Conservation (phyloP, 2,797 vertebrate genomes). For the Hoplostethus atlanticus region DNA sequence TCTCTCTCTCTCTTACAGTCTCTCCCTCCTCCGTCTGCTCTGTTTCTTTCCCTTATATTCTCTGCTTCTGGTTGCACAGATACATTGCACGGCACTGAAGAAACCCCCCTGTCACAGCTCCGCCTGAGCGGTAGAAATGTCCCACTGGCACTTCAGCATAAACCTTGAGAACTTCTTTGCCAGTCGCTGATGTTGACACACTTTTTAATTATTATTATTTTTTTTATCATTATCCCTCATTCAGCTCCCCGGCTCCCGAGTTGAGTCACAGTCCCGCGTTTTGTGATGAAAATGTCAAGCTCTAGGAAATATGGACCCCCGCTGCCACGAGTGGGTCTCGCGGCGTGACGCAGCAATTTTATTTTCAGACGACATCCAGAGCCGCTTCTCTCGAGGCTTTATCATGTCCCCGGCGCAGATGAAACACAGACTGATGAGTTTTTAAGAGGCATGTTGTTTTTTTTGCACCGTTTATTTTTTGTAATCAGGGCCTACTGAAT, state of each 20-base stretch:
- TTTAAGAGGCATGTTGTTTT: neutral
- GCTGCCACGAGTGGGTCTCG: constrained; percentile 22
- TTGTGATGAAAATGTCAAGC: constrained; percentile 57
- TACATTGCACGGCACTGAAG: constrained; percentile 9
- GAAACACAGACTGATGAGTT: constrained; percentile 24
- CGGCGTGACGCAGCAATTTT: constrained; percentile 35
- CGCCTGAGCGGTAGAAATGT: constrained; percentile 7
- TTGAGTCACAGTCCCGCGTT: constrained; percentile 33
- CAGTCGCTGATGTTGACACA: neutral
- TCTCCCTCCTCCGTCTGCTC: constrained; percentile 1
- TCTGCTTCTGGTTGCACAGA: constrained; percentile 4
- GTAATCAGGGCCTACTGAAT: constrained; percentile 42
- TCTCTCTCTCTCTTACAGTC: neutral
- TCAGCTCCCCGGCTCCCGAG: constrained; percentile 31
- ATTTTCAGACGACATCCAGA: constrained; percentile 14
- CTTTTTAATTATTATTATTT: neutral
- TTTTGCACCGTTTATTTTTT: constrained; percentile 23
- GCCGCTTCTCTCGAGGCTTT: constrained; percentile 18
- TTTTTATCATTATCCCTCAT: constrained; percentile 27
- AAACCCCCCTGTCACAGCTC: constrained; percentile 8
- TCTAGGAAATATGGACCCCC: constrained; percentile 38
- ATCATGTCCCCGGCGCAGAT: constrained; percentile 11
- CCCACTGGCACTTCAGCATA: constrained; percentile 5
- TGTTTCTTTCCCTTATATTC: constrained; percentile 30
- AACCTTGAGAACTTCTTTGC: constrained; percentile 5